Base-by-base conservation (phyloP, 2,113 vertebrate genomes). In the Uropsilus gracilis region DNA sequence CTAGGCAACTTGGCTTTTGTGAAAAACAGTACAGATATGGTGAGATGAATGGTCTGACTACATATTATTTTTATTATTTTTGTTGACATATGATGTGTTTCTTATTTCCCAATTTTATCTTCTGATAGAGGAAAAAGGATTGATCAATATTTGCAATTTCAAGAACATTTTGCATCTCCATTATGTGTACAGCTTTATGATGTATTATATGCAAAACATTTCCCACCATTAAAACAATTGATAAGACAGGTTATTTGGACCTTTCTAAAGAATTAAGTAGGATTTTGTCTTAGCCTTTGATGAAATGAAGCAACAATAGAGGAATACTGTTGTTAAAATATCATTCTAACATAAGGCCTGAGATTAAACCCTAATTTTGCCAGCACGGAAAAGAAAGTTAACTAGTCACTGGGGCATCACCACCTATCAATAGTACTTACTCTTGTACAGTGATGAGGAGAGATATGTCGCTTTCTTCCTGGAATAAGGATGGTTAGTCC, bases 231-330 rank as follows among this genome's bases (percentile, higher is more conserved):
- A 96, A 98, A 97, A 95, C 89, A 97, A 97, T 96, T 97, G 96
- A 97, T 96, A 95, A 73, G 82, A 92, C 89, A 97, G 97, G 98
- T 98, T 97, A 98, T 97, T 98, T 97, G 93, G 94, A 94, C 66
- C 72, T 76, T 97, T 97, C 88, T 97, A 94, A 97, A 95, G 98
- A 96, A 98, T 98, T 97, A 98, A 97, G 97, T 97, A 98, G 95
- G 94, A 87, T 95, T 97, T 96, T 83, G 26, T 94, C 89, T 96
- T 96, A 94, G 91, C 95, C 96, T 98, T 97, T 97, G 96, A 97
- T 97, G 96, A 97, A 98, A 97, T 93, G 95, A 88, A 91, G 78
- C 82, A 92, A 98, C 92, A 98, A 11, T 87, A 95, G 34, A 9
- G 93, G 63, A 83, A 92, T 89, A 72, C 82, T 89, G 95, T 88